Percentiles rank a stretch among this genome's conserved stretches.
These are phyloP conservation scores for Clanis bilineata DNA, from an alignment of 2,888 invertebrate genomes.

Conservation along the genomic window DNA sequence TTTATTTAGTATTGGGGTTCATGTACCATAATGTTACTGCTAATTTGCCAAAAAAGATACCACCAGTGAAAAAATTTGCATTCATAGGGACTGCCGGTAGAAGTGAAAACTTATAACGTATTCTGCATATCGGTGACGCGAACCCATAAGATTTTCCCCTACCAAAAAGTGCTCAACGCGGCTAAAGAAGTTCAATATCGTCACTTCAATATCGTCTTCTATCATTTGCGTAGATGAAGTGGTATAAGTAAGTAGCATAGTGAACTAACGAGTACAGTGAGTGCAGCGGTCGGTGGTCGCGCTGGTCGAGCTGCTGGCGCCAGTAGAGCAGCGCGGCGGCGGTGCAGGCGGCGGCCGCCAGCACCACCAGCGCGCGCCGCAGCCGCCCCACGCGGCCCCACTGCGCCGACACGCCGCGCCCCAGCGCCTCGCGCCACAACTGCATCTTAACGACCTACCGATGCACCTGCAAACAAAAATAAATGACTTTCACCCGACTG, in stretches of 20 bases:
- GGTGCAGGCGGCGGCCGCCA: conserved; percentile 80
- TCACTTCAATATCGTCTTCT: too few species aligned
- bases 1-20: too few species aligned
- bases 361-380: conserved; percentile 79
- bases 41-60: too few species aligned
- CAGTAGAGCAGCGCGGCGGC: conserved; percentile 83
- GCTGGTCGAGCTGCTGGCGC: conserved; percentile 80
- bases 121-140: too few species aligned
- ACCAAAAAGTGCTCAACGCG: too few species aligned
- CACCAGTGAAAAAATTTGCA: too few species aligned
- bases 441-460: conserved; percentile 46
- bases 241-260: background rate
- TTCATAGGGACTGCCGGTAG: too few species aligned
- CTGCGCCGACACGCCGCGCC: conserved; percentile 77
- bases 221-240: too few species aligned
- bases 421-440: conserved; percentile 63
- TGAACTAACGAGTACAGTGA: conserved; percentile 55
- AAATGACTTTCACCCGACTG: too few species aligned
- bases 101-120: too few species aligned
- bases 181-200: too few species aligned
- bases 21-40: too few species aligned
- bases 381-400: conserved; percentile 77
- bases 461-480: conserved; percentile 44
- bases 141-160: conserved; percentile 6
- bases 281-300: conserved; percentile 58